Evolutionary conservation across 37 sponge, comb jelly and placozoan species (phyloP).

Genomic region (Aplysina aerophoba): DNA sequence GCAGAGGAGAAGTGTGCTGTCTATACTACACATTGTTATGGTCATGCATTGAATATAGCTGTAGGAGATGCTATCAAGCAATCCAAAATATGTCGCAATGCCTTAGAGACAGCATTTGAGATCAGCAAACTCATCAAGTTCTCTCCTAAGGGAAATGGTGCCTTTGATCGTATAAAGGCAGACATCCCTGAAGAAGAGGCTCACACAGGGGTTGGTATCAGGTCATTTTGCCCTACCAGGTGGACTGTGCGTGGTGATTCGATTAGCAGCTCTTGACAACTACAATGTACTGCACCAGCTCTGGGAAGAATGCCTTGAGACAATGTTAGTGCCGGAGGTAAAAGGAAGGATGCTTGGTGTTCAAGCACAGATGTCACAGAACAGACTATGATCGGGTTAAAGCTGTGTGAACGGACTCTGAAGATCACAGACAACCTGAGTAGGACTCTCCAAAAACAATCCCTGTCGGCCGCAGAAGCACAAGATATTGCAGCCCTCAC

Average conservation of each 20-base stretch:
- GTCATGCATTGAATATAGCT: constrained; percentile 8
- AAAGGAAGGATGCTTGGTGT: constrained; percentile 67
- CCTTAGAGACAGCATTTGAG: not conserved
- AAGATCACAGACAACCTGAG: too few relatives aligned
- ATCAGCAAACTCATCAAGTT: constrained; percentile 24
- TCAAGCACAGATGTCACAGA: constrained; percentile 45
- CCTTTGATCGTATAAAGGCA: too few relatives aligned
- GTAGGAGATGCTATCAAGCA: not conserved
- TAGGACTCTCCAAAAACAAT: constrained; percentile 49
- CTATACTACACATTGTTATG: constrained; percentile 29
- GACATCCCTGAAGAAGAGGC: too few relatives aligned
- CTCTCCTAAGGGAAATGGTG: too few relatives aligned
- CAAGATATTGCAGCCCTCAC: constrained; percentile 57
- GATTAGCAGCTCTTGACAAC: too few relatives aligned
- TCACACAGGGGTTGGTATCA: too few relatives aligned
- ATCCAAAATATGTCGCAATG: not conserved
- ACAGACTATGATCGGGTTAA: constrained; percentile 55
- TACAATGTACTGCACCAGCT: too few relatives aligned
- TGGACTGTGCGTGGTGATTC: too few relatives aligned
- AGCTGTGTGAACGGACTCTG: constrained; percentile 52
- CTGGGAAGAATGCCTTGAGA: constrained; percentile 69
- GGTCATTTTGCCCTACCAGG: too few relatives aligned
- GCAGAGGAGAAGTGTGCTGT: constrained; percentile 42
- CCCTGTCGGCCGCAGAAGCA: constrained; percentile 55
- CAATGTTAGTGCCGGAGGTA: constrained; percentile 62